These are phyloP conservation scores for Hyppa rectilinea DNA, from an alignment of 2,888 invertebrate genomes.

Conservation along the genomic window DNA sequence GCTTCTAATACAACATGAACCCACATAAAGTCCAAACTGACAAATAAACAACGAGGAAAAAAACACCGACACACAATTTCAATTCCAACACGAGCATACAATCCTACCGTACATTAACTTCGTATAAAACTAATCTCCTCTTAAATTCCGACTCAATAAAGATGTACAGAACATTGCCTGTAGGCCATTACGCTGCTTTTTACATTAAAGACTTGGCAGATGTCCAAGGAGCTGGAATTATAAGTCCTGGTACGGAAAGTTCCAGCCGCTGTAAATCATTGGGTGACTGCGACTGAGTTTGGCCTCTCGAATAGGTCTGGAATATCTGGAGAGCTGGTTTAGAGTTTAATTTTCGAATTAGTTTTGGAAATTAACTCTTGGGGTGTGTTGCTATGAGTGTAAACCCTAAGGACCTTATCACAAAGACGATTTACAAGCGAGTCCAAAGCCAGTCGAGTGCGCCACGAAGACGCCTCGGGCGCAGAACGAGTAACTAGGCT, in stretches of 20 bases:
- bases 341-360: constrained; percentile 35
- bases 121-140: constrained; percentile 62
- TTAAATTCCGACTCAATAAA: constrained; percentile 67
- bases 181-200: constrained; percentile 62
- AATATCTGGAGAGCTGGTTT: constrained; percentile 8
- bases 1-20: not conserved
- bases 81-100: constrained; percentile 31
- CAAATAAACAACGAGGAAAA: constrained; percentile 35
- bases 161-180: constrained; percentile 64
- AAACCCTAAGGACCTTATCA: too few relatives aligned
- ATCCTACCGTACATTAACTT: constrained; percentile 45
- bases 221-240: constrained; percentile 60
- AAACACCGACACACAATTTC: constrained; percentile 17
- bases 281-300: constrained; percentile 56
- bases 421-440: too few relatives aligned
- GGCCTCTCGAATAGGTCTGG: constrained; percentile 31
- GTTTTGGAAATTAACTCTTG: not conserved
- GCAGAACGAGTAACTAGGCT: too few relatives aligned
- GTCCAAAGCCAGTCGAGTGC: too few relatives aligned
- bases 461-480: too few relatives aligned
- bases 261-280: constrained; percentile 57
- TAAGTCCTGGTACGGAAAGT: constrained; percentile 59
- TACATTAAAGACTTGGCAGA: constrained; percentile 63
- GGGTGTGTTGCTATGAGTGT: not conserved
- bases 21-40: not conserved